Base-by-base conservation (phyloP, 2,888 invertebrate species). In the Ochropacha duplaris region DNA sequence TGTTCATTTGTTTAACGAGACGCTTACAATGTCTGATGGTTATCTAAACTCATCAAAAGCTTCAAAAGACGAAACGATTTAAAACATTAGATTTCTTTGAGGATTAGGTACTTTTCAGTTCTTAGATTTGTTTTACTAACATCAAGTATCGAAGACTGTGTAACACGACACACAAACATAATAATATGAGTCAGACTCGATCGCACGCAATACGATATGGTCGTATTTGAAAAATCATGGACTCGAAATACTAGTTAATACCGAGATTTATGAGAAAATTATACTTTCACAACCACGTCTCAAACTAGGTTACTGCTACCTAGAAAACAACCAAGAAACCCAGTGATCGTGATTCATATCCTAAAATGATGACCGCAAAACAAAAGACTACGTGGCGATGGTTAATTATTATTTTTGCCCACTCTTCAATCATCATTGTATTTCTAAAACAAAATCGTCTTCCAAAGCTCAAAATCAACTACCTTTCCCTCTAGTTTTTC, bases 11-110 rank as follows among this genome's bases (percentile, higher is more conserved):
- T 44, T 44, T 44, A 44, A 44, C 19, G 44, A 44, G 44, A n/a
- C 44, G 19, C 19, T 44, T 44, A 44, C 2, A 44, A 44, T 44
- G 44, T 44, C 9, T 9, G 44, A 44, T 44, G 19, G 44, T 19
- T 19, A 44, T 44, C 44, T 44, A 44, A 44, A 44, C 19, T 44
- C 44, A 44, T 44, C 44, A 44, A 44, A 44, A 44, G 44, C 44
- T 44, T 44, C 44, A 44, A 44, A 36, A 44, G 44, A 44, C 19
- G 9, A 9, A 19, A 11, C 31, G 12, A 31, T 31, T 31, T 31
- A 31, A 31, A 31, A 44, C 36, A 36, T 36, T 34, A 39, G 14
- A 16, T 39, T 44, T 19, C 44, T 44, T 44, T 44, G 44, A 44
- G 36, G 36, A 36, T 36, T n/a, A 19, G 44, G 19, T 14, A 14